A percentile compares a stretch with the other conserved stretches of the same genome.
These are phyloP conservation scores for Numida meleagris DNA, from an alignment of 2,113 vertebrate genomes.

Conservation along the genomic window DNA sequence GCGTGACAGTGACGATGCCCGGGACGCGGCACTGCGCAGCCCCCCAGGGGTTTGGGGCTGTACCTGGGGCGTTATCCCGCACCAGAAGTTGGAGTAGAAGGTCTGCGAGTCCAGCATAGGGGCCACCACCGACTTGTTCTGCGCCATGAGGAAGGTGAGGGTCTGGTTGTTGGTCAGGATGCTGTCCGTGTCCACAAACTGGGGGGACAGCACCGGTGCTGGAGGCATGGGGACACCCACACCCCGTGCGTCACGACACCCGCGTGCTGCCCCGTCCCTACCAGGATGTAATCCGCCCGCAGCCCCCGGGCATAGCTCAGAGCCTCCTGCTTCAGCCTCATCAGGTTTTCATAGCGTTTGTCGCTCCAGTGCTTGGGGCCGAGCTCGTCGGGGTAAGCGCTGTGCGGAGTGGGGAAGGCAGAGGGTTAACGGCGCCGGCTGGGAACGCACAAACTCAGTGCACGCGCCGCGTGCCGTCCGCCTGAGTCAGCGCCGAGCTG, in stretches of 20 bases:
- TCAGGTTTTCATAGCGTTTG: constrained; percentile 90
- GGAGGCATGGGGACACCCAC: fast-evolving
- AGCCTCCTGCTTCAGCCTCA: constrained; percentile 94
- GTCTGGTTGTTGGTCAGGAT: constrained; percentile 92
- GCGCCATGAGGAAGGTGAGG: constrained; percentile 83
- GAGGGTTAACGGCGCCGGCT: not conserved
- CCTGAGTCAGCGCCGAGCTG: constrained; percentile 10
- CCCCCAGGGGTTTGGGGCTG: not conserved
- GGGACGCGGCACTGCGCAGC: not conserved
- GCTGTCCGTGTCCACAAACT: constrained; percentile 93
- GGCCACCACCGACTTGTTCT: constrained; percentile 89
- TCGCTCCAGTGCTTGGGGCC: constrained; percentile 95
- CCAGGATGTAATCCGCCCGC: constrained; percentile 92
- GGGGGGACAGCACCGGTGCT: not conserved
- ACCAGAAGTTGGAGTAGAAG: constrained; percentile 98
- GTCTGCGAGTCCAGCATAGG: constrained; percentile 96
- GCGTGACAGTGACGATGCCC: too few relatives aligned
- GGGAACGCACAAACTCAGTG: not conserved
- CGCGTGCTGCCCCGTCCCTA: constrained; percentile 47
- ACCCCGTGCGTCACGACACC: not conserved
- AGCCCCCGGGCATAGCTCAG: constrained; percentile 86
- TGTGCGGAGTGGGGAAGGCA: constrained; percentile 48
- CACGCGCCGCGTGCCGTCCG: fast-evolving
- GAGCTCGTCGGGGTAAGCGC: constrained; percentile 88
- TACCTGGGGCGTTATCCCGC: constrained; percentile 97